A percentile compares a stretch with the other conserved stretches of the same genome.
Evolutionary conservation across 2,797 vertebrate genomes (phyloP).

Genomic region (Paedocypris micromegethes): DNA sequence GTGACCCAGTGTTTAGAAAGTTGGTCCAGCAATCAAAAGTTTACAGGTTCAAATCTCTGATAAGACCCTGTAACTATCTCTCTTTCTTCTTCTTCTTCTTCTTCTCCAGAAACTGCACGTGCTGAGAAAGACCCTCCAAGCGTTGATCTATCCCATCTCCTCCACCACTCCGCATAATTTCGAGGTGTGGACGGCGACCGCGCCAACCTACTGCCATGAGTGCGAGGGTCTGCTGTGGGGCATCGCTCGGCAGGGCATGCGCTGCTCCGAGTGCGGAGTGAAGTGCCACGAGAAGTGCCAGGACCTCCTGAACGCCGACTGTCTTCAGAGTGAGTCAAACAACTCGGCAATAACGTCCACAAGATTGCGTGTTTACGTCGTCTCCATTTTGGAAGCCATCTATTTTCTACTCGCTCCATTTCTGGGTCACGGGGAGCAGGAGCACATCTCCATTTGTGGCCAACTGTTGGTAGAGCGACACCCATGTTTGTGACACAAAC

Average conservation of each 20-base stretch:
- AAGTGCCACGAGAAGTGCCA: slow-evolving; percentile 99
- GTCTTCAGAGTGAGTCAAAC: slow-evolving; percentile 89
- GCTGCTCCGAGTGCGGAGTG: slow-evolving; percentile 91
- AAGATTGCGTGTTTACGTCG: no score
- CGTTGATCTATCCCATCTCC: slow-evolving; percentile 95
- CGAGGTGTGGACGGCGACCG: slow-evolving; percentile 96
- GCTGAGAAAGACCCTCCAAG: slow-evolving; percentile 95
- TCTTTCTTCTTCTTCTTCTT: background rate
- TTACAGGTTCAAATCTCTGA: background rate
- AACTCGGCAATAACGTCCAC: background rate
- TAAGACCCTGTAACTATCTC: background rate
- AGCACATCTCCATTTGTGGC: no score
- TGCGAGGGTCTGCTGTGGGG: slow-evolving; percentile 97
- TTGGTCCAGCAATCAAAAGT: background rate
- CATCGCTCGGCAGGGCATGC: slow-evolving; percentile 95
- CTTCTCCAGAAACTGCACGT: slow-evolving; percentile 86
- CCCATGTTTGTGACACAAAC: no score
- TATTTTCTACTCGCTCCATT: no score
- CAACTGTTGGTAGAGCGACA: no score
- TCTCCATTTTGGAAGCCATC: no score
- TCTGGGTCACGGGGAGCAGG: no score
- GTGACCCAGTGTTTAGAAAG: background rate
- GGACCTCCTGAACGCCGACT: slow-evolving; percentile 96
- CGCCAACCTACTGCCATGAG: slow-evolving; percentile 96
- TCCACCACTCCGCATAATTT: slow-evolving; percentile 96